A percentile compares a stretch with the other conserved stretches of the same genome.
phyloP scores from a whole-genome alignment of 2,113 vertebrate species.

The Galbula dea region DNA sequence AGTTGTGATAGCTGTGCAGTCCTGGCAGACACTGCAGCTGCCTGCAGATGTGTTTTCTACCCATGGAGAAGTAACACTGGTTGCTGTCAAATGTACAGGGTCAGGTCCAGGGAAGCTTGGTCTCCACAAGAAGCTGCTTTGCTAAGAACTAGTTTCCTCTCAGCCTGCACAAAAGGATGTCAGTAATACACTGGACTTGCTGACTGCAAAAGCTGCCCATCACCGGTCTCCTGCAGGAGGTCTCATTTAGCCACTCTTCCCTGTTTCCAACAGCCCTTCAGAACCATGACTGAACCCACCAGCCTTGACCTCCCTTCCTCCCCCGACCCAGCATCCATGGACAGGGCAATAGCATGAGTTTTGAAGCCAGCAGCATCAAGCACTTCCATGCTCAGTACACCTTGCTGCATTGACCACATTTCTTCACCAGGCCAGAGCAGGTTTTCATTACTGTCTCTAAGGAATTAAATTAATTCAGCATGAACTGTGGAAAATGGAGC shows the following conservation, averaged over 20 bases:
- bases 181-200: no score
- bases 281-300: background rate
- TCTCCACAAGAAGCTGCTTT: background rate
- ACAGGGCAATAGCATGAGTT: no score
- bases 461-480: background rate
- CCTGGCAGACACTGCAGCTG: fast-evolving
- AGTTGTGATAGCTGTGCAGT: no score
- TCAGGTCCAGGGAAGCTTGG: background rate
- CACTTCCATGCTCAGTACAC: fast-evolving
- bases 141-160: background rate
- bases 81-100: background rate
- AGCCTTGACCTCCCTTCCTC: background rate
- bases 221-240: no score
- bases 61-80: background rate
- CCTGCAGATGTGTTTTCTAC: background rate
- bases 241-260: background rate
- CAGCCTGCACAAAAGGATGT: no score
- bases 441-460: background rate
- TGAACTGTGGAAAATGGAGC: background rate
- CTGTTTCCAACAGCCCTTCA: background rate
- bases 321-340: fast-evolving
- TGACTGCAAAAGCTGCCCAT: no score
- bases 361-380: background rate
- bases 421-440: background rate
- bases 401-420: background rate